Evolutionary conservation across 2,888 invertebrate genomes (phyloP), one percentile per base, ranked within the genome.

Genomic region (Phragmatobia fuliginosa): DNA sequence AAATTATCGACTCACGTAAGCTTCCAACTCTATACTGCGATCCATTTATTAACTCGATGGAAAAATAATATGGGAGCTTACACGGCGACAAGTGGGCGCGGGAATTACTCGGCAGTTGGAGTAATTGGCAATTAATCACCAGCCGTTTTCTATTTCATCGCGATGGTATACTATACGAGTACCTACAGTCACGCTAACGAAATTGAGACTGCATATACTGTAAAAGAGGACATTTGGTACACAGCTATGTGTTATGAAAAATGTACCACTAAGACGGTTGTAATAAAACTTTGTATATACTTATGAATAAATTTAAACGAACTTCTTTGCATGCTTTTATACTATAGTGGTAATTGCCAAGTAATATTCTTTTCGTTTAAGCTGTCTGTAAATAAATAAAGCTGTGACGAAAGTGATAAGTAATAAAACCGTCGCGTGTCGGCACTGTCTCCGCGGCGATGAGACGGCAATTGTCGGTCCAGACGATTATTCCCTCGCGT

Each of bases 81-180:
- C 84, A 83, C 73, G 87, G 88, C 89, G 91, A 92, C 91, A 91
- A 94, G 92, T 92, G 92, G 91, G 91, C 88, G 89, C 88, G 88
- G 89, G 88, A 89, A 91, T 91, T 92, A 92, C 91, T 91, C 89
- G 88, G 87, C 90, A 88, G 91, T 88, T 86, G 89, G 85, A 91
- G 93, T 94, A 94, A 94, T 94, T 94, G 94, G 85, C 94, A 94
- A 94, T 94, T 94, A 94, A 94, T 94, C 94, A 94, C 89, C 90
- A 88, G 89, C 85, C 92, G 94, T 94, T 94, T 94, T 94, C 94
- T 94, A 94, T 94, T 94, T 94, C 92, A 93, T 88, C 86, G 83
- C 87, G 88, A 83, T 83, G 80, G 81, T 80, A 68, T 38, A 64
- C 68, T 67, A 59, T 31, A 60, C 56, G 28, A 74, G 77, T 81